Base-by-base conservation (phyloP, 2,113 vertebrate genomes). In the cat (Felis catus) region DNA sequence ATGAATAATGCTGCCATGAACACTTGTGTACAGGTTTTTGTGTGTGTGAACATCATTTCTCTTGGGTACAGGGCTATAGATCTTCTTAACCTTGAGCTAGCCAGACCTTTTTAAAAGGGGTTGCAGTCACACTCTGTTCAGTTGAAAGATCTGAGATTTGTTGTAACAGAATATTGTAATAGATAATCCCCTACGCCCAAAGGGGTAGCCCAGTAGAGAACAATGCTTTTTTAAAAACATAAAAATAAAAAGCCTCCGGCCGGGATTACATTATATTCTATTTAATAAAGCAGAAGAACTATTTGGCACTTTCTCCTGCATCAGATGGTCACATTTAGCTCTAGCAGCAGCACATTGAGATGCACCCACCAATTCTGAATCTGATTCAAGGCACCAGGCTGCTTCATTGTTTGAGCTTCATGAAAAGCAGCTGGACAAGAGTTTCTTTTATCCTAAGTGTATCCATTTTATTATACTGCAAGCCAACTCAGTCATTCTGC, bases 341-440 rank as follows among this genome's bases (percentile, higher is more conserved):
- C 76, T 70, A 79, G 82, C 63, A 79, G 79, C 78, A 92, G 65
- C 86, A 91, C 39, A 91, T 41, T 80, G 95, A 91, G 95, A 97
- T 36, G 58, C 21, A 36, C n/a, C 25, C 78, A 93, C 83, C 53
- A 91, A 93, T 96, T 95, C 78, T 95, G 61, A 93, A 85, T 96
- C 71, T 41, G 91, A 93, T 94, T 97, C 81, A 95, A 98, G 89
- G 89, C 96, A 94, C 71, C 95, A 96, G 95, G 82, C 91, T 92
- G 95, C 82, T 95, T 97, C 85, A 95, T 83, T 96, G 97, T 97
- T 78, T 91, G 45, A 94, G 83, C 61, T 92, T 91, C 78, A 89
- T 71, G 79, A 89, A 94, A 97, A 96, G 94, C 92, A 93, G 91
- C 82, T 70, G 76, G 89, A 96, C 89, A 94, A 89, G 86, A 95